These are phyloP conservation scores for Dromas ardeola DNA, from an alignment of 2,113 vertebrate genomes.

Conservation along the genomic window DNA sequence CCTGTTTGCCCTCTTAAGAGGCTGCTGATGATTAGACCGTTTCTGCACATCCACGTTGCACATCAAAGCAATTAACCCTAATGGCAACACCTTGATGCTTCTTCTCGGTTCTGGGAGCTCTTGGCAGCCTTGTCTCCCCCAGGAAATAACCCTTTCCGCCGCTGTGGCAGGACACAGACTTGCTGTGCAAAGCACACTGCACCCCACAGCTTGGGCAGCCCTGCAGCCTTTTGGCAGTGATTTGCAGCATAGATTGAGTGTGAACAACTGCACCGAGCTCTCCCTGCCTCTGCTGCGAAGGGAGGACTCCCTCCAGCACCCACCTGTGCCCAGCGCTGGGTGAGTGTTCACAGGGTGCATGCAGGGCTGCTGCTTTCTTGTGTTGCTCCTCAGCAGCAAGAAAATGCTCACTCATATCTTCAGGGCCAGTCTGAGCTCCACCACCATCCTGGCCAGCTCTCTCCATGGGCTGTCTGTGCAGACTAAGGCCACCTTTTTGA, in stretches of 20 bases:
- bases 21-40: conserved; percentile 54
- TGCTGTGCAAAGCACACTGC: neutral
- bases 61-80: conserved; percentile 61
- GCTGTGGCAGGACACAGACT: neutral
- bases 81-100: conserved; percentile 33
- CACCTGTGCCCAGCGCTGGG: fast-evolving
- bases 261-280: neutral
- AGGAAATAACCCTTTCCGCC: neutral
- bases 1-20: conserved; percentile 63
- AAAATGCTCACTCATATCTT: neutral
- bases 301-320: neutral
- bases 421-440: neutral
- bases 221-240: conserved; percentile 11
- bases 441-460: neutral
- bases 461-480: neutral
- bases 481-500: neutral
- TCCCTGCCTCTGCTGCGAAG: neutral
- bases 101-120: neutral
- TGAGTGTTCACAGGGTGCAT: neutral
- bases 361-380: neutral
- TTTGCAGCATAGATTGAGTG: fast-evolving
- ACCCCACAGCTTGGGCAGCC: neutral
- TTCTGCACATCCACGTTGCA: conserved; percentile 2
- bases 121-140: neutral
- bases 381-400: neutral